These are phyloP conservation scores for Sarcoramphus papa DNA, from an alignment of 2,797 vertebrate genomes.

Conservation along the genomic window DNA sequence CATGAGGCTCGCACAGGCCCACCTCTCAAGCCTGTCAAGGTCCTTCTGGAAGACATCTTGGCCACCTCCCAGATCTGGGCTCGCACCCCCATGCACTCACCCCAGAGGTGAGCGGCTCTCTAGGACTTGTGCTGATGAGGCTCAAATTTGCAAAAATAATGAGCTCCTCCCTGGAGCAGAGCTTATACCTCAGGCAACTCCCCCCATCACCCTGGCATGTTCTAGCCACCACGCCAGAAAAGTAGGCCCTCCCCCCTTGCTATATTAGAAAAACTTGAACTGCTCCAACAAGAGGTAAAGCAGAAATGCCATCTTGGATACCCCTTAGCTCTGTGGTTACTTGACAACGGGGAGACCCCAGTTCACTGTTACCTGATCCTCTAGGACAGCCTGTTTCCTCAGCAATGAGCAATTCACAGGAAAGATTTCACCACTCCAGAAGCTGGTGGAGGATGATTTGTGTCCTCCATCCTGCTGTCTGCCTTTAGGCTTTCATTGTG, in stretches of 20 bases:
- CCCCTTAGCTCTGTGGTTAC: background rate
- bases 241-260: background rate
- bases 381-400: background rate
- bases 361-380: background rate
- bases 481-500: background rate
- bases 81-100: rapidly evolving
- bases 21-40: too few species aligned
- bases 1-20: too few species aligned
- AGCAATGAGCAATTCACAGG: background rate
- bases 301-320: background rate
- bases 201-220: background rate
- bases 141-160: background rate
- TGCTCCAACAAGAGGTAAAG: background rate
- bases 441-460: background rate
- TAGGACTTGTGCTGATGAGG: background rate
- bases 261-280: background rate
- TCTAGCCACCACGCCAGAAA: background rate
- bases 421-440: background rate
- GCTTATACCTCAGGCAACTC: background rate
- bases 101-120: background rate
- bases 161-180: background rate
- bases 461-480: background rate
- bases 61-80: background rate
- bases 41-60: background rate
- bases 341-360: background rate